Evolutionary conservation across 2,797 vertebrate species (phyloP).

Genomic region (Anabacerthia variegaticeps): DNA sequence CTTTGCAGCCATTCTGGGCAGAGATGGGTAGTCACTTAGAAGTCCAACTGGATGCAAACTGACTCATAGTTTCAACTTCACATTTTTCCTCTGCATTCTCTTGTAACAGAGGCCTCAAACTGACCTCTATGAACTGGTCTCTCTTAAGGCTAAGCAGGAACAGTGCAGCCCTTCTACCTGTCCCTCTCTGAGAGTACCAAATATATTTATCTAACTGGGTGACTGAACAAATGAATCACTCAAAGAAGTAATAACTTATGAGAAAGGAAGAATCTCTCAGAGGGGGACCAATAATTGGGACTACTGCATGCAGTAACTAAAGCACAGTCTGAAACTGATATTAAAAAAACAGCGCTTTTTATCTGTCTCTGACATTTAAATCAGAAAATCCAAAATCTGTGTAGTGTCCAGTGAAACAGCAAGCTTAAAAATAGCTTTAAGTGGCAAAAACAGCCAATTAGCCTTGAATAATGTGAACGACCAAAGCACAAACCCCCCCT

Average conservation of each 20-base stretch:
- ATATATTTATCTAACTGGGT: background rate
- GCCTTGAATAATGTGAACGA: background rate
- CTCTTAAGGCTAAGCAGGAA: background rate
- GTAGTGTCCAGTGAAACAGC: background rate
- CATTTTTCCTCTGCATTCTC: background rate
- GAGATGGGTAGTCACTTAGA: background rate
- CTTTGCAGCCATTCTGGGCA: background rate
- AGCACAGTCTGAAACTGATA: background rate
- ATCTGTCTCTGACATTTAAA: background rate
- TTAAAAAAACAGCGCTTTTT: background rate
- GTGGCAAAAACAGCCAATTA: constrained; percentile 33
- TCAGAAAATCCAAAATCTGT: background rate
- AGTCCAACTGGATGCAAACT: background rate
- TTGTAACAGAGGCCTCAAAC: background rate
- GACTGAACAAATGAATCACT: background rate
- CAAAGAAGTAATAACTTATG: background rate
- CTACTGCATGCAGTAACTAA: background rate
- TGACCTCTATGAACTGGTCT: fast-evolving
- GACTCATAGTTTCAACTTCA: background rate
- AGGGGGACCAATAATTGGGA: background rate
- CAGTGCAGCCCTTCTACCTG: background rate
- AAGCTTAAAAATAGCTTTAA: constrained; percentile 10
- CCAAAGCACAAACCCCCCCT: background rate
- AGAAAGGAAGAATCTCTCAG: background rate
- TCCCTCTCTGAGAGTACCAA: background rate